phyloP scores from a whole-genome alignment of 2,888 invertebrate genomes.

The Empis livida region DNA sequence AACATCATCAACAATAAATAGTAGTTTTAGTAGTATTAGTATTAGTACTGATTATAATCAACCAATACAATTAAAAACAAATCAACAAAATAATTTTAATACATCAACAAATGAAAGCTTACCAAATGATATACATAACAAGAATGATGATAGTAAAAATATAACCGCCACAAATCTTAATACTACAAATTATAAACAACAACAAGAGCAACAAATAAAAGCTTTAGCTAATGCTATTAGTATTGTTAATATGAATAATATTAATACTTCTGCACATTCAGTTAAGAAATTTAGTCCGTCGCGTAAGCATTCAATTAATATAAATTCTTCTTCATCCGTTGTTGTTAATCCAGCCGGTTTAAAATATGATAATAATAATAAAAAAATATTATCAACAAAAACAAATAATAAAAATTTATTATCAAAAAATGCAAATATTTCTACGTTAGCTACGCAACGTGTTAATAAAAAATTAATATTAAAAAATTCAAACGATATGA shows the following conservation, averaged over 20 bases:
- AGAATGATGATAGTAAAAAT: slow-evolving; percentile 22
- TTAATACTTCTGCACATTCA: slow-evolving; percentile 13
- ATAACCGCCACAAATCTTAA: slow-evolving; percentile 24
- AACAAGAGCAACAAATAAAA: slow-evolving; percentile 9
- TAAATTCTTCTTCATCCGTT: slow-evolving; percentile 15
- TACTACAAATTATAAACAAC: slow-evolving; percentile 22
- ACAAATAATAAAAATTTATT: not conserved
- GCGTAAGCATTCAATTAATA: slow-evolving; percentile 22
- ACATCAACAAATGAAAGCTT: slow-evolving; percentile 21
- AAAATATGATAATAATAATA: slow-evolving; percentile 12
- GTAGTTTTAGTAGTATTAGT: slow-evolving; percentile 22
- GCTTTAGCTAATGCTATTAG: not conserved
- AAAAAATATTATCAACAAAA: too few relatives aligned
- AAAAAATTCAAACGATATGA: not conserved
- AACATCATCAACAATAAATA: slow-evolving; percentile 26
- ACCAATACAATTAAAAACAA: slow-evolving; percentile 22
- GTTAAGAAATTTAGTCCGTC: slow-evolving; percentile 28
- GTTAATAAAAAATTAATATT: not conserved
- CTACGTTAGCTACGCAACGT: not conserved
- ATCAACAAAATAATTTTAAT: slow-evolving; percentile 22
- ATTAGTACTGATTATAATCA: slow-evolving; percentile 22
- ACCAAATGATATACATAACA: not conserved
- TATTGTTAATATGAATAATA: slow-evolving; percentile 10
- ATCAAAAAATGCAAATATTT: not conserved
- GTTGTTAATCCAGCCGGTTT: slow-evolving; percentile 13